phyloP scores from a whole-genome alignment of 1,140 invertebrate species.

The Drosophila leontia region DNA sequence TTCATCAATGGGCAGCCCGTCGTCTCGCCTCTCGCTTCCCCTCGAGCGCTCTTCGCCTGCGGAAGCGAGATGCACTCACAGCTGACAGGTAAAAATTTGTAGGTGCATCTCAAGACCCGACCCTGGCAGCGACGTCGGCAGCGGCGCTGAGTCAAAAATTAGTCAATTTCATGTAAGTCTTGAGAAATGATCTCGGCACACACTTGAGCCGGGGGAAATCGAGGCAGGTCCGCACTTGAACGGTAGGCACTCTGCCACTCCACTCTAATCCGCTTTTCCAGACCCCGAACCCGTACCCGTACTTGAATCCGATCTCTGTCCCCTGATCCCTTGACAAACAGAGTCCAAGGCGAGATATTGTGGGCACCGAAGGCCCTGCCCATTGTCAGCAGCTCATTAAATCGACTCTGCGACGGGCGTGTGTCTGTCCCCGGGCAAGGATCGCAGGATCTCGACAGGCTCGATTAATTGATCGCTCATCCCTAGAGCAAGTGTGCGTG shows the following conservation, averaged over 20 bases:
- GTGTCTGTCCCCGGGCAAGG: constrained; percentile 34
- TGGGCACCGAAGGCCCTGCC: constrained; percentile 42
- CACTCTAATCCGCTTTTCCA: constrained; percentile 54
- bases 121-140: constrained; percentile 17
- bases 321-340: constrained; percentile 8
- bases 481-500: not conserved
- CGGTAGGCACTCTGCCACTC: constrained; percentile 47
- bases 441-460: constrained; percentile 41
- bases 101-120: constrained; percentile 63
- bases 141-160: constrained; percentile 63
- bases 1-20: constrained; percentile 78
- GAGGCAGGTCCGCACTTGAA: constrained; percentile 67
- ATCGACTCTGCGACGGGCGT: constrained; percentile 33
- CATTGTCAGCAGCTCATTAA: constrained; percentile 70
- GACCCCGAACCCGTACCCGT: constrained; percentile 13
- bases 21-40: constrained; percentile 12
- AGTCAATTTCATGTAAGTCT: constrained; percentile 84
- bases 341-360: constrained; percentile 47
- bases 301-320: not conserved
- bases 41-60: not conserved
- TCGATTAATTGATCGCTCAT: constrained; percentile 61
- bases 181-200: constrained; percentile 48
- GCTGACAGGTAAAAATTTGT: constrained; percentile 80
- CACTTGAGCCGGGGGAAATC: constrained; percentile 59
- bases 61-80: constrained; percentile 21